Percentiles rank a stretch among this genome's conserved stretches.
These are phyloP conservation scores for pig (Sus scrofa) DNA, from an alignment of 2,113 vertebrate species.

Conservation along the genomic window DNA sequence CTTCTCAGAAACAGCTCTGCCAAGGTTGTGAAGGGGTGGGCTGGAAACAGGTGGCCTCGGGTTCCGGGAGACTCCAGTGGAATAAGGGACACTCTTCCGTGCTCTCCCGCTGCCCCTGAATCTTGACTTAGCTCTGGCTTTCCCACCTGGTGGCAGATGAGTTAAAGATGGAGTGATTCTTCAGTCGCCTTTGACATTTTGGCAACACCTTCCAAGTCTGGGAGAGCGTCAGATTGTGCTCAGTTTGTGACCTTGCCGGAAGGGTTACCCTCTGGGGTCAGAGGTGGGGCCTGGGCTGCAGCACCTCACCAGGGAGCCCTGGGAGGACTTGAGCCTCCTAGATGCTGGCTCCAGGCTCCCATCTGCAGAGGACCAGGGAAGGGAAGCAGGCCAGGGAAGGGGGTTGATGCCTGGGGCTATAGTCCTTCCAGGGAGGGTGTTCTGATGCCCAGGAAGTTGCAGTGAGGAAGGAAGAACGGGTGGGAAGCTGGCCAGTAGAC, in stretches of 20 bases:
- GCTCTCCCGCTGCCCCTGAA: neutral
- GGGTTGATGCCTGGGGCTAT: neutral
- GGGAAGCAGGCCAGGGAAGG: neutral
- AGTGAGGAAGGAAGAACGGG: neutral
- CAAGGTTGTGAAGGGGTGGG: too few species aligned
- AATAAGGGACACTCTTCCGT: neutral
- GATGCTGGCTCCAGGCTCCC: neutral
- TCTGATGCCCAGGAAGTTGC: neutral
- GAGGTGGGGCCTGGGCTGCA: too few species aligned
- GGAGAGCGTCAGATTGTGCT: neutral
- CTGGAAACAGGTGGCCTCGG: neutral
- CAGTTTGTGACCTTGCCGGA: neutral
- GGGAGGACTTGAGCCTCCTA: neutral
- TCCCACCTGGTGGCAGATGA: neutral
- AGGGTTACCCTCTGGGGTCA: rapidly evolving
- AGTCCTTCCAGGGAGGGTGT: neutral
- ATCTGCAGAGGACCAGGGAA: neutral
- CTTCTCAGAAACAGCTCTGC: neutral
- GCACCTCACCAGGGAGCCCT: neutral
- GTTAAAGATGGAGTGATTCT: neutral
- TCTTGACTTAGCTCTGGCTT: neutral
- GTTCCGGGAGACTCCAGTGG: neutral
- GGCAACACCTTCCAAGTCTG: neutral
- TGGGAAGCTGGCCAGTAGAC: rapidly evolving
- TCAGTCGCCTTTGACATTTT: neutral